Percentiles rank a stretch among this genome's conserved stretches.
These are phyloP conservation scores for Sitta europaea DNA, from an alignment of 2,113 vertebrate genomes.

Conservation along the genomic window DNA sequence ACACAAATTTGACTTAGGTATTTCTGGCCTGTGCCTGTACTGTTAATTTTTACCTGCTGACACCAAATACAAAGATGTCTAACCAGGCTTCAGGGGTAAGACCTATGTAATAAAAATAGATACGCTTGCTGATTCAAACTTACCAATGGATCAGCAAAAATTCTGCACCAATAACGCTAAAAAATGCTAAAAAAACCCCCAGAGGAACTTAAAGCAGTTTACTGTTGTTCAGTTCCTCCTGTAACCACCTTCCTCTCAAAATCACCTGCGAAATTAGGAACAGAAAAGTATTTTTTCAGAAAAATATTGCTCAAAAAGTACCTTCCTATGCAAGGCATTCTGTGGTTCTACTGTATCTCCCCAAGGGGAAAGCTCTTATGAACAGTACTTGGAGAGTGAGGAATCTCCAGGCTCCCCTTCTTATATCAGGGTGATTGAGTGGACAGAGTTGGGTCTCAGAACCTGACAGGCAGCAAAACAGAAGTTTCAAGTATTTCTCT, in stretches of 20 bases:
- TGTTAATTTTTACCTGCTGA: background rate
- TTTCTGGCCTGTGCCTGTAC: background rate
- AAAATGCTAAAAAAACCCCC: rapidly evolving
- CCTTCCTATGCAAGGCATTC: background rate
- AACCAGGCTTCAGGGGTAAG: background rate
- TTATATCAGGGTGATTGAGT: background rate
- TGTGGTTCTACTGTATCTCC: background rate
- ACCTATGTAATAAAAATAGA: background rate
- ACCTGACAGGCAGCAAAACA: background rate
- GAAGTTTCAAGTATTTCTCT: background rate
- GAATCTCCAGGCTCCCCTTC: background rate
- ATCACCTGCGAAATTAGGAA: background rate
- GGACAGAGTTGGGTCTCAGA: background rate
- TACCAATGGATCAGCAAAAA: background rate
- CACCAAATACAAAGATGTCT: background rate
- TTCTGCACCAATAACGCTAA: background rate
- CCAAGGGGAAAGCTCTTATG: background rate
- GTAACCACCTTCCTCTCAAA: background rate
- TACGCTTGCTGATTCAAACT: background rate
- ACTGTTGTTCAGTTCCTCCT: background rate
- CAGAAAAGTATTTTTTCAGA: background rate
- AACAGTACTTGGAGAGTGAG: background rate
- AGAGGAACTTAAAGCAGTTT: background rate
- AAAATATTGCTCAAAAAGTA: background rate
- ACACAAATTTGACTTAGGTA: background rate